A percentile compares a stretch with the other conserved stretches of the same genome.
phyloP scores from a whole-genome alignment of 2,797 vertebrate species.

The Gila robusta region DNA sequence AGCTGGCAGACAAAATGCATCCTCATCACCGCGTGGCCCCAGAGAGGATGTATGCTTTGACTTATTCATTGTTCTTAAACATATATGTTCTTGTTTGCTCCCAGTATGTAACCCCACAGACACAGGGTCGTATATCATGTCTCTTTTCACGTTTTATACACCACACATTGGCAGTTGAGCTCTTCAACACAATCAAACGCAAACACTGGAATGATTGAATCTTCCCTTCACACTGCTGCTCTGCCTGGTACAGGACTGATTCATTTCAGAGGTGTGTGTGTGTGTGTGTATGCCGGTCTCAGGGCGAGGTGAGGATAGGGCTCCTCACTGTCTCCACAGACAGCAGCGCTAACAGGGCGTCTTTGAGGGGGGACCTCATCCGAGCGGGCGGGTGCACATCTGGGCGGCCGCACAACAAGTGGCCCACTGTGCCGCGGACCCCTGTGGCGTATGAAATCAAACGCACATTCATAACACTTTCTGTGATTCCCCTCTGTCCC shows the following conservation, averaged over 20 bases:
- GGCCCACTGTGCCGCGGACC: constrained; percentile 70
- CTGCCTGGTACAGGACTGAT: constrained; percentile 60
- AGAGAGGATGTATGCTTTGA: constrained; percentile 16
- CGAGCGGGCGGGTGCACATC: constrained; percentile 72
- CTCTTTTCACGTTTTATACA: constrained; percentile 29
- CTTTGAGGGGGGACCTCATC: constrained; percentile 70
- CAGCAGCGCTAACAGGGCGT: constrained; percentile 72
- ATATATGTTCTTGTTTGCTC: constrained; percentile 33
- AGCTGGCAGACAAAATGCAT: constrained; percentile 4
- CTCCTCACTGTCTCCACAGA: constrained; percentile 71
- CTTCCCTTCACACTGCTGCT: constrained; percentile 51
- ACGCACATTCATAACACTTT: constrained; percentile 77
- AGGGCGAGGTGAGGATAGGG: constrained; percentile 69
- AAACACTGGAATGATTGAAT: constrained; percentile 56
- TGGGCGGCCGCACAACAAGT: constrained; percentile 75
- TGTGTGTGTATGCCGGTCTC: constrained; percentile 50
- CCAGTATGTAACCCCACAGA: constrained; percentile 1
- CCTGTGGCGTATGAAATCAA: constrained; percentile 74
- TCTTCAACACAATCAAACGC: constrained; percentile 35
- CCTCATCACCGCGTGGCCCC: not conserved
- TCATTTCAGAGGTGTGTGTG: constrained; percentile 56
- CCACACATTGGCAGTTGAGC: constrained; percentile 18
- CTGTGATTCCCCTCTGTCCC: constrained; percentile 72
- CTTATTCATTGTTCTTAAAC: constrained; percentile 31
- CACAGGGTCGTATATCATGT: constrained; percentile 1